A percentile compares a stretch with the other conserved stretches of the same genome.
phyloP scores from a whole-genome alignment of 2,113 vertebrate genomes.

The Sceloporus tristichus region DNA sequence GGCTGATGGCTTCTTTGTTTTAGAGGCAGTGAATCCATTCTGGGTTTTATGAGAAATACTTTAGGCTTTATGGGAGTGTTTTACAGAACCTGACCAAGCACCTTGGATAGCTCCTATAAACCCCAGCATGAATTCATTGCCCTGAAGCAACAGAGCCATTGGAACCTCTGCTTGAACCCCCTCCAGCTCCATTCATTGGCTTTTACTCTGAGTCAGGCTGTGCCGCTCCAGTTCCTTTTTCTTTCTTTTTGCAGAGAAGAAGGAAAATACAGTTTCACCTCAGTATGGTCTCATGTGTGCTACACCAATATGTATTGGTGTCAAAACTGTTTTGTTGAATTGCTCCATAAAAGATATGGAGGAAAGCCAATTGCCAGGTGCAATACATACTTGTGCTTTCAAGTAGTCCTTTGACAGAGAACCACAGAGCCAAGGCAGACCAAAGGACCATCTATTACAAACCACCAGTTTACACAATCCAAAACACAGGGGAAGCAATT shows the following conservation, averaged over 20 bases:
- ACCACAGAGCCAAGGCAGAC: background rate
- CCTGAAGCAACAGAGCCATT: too few species aligned
- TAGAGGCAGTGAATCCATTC: too few species aligned
- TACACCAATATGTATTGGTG: too few species aligned
- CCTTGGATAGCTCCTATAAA: too few species aligned
- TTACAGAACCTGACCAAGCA: too few species aligned
- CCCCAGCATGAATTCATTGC: too few species aligned
- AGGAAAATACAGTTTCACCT: background rate
- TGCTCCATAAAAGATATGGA: background rate
- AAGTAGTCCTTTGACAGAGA: background rate
- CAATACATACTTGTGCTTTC: background rate
- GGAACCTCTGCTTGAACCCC: background rate
- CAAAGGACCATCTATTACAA: background rate
- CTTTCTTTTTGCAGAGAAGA: background rate
- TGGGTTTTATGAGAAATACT: too few species aligned
- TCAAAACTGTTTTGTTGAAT: background rate
- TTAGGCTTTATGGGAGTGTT: too few species aligned
- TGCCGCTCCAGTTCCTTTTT: background rate
- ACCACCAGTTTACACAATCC: background rate
- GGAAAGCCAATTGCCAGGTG: background rate
- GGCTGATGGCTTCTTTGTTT: too few species aligned
- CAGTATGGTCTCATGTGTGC: background rate
- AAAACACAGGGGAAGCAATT: background rate
- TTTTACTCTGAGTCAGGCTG: background rate
- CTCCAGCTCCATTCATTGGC: background rate